Percentiles rank a stretch among this genome's conserved stretches.
Evolutionary conservation across 2,797 vertebrate species (phyloP).

Genomic region (Huso huso): DNA sequence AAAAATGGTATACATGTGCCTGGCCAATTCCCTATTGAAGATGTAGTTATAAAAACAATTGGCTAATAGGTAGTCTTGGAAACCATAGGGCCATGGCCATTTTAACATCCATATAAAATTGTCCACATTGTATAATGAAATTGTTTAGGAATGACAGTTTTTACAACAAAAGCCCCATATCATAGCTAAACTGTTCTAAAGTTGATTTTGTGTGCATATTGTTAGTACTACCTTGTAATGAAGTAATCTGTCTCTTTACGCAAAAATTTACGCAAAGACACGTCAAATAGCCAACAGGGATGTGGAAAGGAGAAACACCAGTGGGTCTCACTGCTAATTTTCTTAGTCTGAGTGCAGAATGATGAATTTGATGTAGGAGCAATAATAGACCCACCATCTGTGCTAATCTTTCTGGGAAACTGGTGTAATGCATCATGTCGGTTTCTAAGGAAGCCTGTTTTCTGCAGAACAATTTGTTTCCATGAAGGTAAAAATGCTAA

Average conservation of each 20-base stretch:
- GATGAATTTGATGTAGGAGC: conserved; percentile 34
- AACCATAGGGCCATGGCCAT: too few species aligned
- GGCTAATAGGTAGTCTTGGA: too few species aligned
- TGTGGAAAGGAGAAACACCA: conserved; percentile 2
- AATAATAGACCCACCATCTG: conserved; percentile 42
- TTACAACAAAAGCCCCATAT: too few species aligned
- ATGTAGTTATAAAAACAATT: too few species aligned
- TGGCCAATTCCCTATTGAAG: too few species aligned
- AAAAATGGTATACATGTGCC: too few species aligned
- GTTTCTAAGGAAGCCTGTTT: conserved; percentile 37
- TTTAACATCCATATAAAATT: too few species aligned
- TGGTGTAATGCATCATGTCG: conserved; percentile 39
- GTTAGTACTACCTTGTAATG: conserved; percentile 5
- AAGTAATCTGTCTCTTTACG: conserved; percentile 11
- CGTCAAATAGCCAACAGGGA: conserved; percentile 9
- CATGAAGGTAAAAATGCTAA: conserved; percentile 28
- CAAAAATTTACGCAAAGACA: conserved; percentile 4
- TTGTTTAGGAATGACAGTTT: too few species aligned
- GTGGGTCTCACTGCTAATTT: conserved; percentile 28
- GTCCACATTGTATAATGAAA: too few species aligned
- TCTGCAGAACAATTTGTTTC: conserved; percentile 40
- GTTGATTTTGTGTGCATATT: not conserved
- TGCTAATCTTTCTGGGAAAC: conserved; percentile 38
- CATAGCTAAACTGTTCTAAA: conserved; percentile 5
- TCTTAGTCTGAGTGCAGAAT: conserved; percentile 23